These are phyloP conservation scores for Manacus vitellinus DNA, from an alignment of 2,113 vertebrate genomes.

Conservation along the genomic window DNA sequence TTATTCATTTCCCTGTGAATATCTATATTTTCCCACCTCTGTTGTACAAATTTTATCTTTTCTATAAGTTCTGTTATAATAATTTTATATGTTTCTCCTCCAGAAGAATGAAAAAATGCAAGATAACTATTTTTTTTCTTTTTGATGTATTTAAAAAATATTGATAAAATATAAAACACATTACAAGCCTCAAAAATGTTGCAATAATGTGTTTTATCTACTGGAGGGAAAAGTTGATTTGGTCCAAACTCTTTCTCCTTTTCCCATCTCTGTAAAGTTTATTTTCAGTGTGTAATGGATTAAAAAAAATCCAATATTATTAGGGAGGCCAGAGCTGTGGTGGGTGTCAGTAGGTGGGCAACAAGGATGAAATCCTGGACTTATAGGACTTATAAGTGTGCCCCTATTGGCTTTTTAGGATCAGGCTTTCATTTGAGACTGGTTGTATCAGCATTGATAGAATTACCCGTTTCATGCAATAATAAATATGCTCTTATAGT, in stretches of 20 bases:
- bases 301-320: not conserved
- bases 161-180: not conserved
- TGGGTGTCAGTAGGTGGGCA: not conserved
- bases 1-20: not conserved
- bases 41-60: not conserved
- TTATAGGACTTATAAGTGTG: not conserved
- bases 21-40: not conserved
- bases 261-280: not conserved
- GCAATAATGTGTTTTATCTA: not conserved
- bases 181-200: not conserved
- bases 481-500: not conserved
- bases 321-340: not conserved
- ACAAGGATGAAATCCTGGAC: not conserved
- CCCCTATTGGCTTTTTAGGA: not conserved
- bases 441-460: not conserved
- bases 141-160: not conserved
- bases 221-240: not conserved
- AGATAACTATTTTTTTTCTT: not conserved
- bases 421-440: not conserved
- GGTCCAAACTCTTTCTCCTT: not conserved
- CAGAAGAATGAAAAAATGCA: not conserved
- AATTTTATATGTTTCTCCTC: not conserved
- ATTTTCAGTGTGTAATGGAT: not conserved
- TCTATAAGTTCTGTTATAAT: not conserved
- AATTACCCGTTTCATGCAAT: not conserved